Percentiles rank a stretch among this genome's conserved stretches.
phyloP scores from a whole-genome alignment of 2,113 vertebrate genomes.

The Xiphorhynchus elegans region DNA sequence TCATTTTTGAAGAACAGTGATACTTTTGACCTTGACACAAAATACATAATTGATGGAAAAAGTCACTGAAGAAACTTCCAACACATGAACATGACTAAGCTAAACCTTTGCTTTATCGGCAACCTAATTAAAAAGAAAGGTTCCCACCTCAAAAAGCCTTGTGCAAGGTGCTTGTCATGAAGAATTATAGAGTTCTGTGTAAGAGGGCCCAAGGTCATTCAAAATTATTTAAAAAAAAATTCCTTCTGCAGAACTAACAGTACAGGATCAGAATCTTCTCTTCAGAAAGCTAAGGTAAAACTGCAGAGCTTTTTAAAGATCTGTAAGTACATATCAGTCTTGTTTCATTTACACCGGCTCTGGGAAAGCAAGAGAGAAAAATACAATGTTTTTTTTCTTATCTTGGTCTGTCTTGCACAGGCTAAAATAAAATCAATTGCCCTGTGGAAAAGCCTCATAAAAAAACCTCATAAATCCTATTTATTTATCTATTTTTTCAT shows the following conservation, averaged over 20 bases:
- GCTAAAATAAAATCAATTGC: constrained; percentile 48
- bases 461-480: constrained; percentile 43
- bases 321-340: background rate
- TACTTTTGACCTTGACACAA: constrained; percentile 6
- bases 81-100: background rate
- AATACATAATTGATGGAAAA: background rate
- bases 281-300: background rate
- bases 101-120: background rate
- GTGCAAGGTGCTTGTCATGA: background rate
- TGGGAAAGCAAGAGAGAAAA: background rate
- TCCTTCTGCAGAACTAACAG: background rate
- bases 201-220: background rate
- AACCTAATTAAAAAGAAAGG: background rate
- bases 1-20: background rate
- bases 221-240: background rate
- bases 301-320: background rate
- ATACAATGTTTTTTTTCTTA: background rate
- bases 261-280: background rate
- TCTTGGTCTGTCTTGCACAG: background rate
- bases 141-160: background rate
- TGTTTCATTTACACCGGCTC: background rate
- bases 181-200: background rate
- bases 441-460: constrained; percentile 26
- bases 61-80: constrained; percentile 7
- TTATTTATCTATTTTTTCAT: constrained; percentile 61